Evolutionary conservation across 2,888 invertebrate genomes (phyloP).

Genomic region (Acrocyrtus sp.): DNA sequence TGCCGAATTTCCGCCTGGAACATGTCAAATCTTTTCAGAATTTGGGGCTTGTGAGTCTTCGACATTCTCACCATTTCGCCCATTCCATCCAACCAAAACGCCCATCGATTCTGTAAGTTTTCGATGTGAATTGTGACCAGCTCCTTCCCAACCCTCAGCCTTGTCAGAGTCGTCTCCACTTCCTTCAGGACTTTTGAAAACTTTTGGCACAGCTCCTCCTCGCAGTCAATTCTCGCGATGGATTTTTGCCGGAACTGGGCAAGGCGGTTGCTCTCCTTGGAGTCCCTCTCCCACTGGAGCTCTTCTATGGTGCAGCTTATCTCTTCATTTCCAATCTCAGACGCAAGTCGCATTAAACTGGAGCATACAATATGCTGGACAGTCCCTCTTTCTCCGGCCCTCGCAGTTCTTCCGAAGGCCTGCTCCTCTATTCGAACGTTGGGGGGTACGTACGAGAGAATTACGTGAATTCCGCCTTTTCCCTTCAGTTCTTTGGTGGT

Average conservation of each 20-base stretch:
- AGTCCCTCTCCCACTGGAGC: neutral
- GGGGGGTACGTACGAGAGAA: conserved; percentile 66
- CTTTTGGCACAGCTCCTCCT: conserved; percentile 4
- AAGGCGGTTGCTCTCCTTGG: neutral
- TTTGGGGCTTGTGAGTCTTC: neutral
- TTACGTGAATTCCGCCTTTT: conserved; percentile 66
- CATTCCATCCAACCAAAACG: conserved; percentile 1
- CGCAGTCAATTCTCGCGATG: conserved; percentile 7
- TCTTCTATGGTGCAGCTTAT: neutral
- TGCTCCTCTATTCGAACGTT: conserved; percentile 66
- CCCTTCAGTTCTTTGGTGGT: conserved; percentile 58
- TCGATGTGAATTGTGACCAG: neutral
- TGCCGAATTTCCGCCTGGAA: neutral
- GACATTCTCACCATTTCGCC: neutral
- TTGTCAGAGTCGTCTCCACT: neutral
- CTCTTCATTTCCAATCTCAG: neutral
- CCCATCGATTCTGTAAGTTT: conserved; percentile 4
- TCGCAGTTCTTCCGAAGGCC: conserved; percentile 66
- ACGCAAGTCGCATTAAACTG: no score
- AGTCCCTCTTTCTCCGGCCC: conserved; percentile 65
- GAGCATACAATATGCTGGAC: conserved; percentile 63
- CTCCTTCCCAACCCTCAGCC: neutral
- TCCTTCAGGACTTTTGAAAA: neutral
- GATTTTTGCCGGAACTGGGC: neutral
- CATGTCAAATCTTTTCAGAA: neutral